phyloP scores from a whole-genome alignment of 2,797 vertebrate species.

The Mus minutoides region DNA sequence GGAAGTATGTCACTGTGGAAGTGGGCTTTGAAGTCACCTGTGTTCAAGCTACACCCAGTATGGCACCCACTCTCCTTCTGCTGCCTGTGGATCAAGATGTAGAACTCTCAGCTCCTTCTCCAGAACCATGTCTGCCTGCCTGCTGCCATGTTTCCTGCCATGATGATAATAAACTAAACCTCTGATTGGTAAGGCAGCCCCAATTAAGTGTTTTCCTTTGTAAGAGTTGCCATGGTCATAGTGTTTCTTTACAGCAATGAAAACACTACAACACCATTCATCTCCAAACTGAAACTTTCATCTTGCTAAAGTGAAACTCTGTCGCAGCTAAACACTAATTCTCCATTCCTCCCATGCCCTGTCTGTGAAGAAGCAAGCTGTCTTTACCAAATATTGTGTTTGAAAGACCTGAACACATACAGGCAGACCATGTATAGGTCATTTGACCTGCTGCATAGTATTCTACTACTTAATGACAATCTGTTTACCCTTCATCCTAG shows the following conservation, averaged over 20 bases:
- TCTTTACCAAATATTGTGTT: background rate
- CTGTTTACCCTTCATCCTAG: background rate
- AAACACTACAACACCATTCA: background rate
- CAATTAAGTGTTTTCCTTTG: background rate
- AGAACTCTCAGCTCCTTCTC: background rate
- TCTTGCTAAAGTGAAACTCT: background rate
- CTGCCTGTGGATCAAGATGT: background rate
- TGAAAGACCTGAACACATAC: background rate
- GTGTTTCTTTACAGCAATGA: background rate
- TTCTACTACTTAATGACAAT: background rate
- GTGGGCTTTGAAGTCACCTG: background rate
- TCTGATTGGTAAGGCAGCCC: background rate
- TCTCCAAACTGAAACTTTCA: background rate
- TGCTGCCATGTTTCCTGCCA: background rate
- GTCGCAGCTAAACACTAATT: background rate
- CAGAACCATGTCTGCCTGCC: background rate
- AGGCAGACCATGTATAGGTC: accelerated
- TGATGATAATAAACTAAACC: background rate
- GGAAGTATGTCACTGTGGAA: background rate
- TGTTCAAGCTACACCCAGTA: background rate
- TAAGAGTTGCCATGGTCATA: background rate
- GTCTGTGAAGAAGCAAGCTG: background rate
- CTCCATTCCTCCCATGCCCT: background rate
- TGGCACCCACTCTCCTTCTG: background rate
- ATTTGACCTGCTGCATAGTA: background rate